phyloP scores from a whole-genome alignment of 1,140 invertebrate genomes.

The Anoplophora glabripennis region DNA sequence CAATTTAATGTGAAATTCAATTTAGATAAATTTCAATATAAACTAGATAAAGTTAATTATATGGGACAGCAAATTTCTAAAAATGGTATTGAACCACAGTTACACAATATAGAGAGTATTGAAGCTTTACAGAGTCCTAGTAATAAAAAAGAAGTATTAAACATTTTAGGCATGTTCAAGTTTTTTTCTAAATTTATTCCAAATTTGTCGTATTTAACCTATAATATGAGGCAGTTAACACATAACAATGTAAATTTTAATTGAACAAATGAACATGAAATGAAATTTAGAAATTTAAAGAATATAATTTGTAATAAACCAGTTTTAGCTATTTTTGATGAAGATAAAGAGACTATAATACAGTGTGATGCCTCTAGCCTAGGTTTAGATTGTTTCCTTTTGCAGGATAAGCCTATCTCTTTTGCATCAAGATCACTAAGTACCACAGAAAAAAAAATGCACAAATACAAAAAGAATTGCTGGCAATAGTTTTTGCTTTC shows the following conservation, averaged over 20 bases:
- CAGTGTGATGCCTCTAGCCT: constrained; percentile 42
- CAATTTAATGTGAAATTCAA: constrained; percentile 45
- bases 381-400: constrained; percentile 45
- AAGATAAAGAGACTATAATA: constrained; percentile 29
- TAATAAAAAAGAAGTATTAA: constrained; percentile 36
- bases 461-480: constrained; percentile 50
- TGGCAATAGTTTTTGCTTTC: constrained; percentile 43
- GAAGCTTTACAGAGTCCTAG: constrained; percentile 17
- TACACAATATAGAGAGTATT: constrained; percentile 25
- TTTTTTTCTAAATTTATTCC: constrained; percentile 34
- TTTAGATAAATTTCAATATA: constrained; percentile 42
- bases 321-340: constrained; percentile 38
- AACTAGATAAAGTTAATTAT: constrained; percentile 40
- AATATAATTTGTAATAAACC: too few species aligned
- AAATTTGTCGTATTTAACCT: constrained; percentile 24
- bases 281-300: constrained; percentile 37
- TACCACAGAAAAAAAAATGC: constrained; percentile 41
- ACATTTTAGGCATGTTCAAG: constrained; percentile 39
- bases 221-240: constrained; percentile 16
- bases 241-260: constrained; percentile 17
- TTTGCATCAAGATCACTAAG: constrained; percentile 46
- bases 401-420: constrained; percentile 47
- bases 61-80: constrained; percentile 41
- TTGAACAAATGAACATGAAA: constrained; percentile 27
- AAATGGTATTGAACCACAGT: constrained; percentile 40